Base-by-base conservation (phyloP, 2,888 invertebrate species). In the Perdita meconis region DNA sequence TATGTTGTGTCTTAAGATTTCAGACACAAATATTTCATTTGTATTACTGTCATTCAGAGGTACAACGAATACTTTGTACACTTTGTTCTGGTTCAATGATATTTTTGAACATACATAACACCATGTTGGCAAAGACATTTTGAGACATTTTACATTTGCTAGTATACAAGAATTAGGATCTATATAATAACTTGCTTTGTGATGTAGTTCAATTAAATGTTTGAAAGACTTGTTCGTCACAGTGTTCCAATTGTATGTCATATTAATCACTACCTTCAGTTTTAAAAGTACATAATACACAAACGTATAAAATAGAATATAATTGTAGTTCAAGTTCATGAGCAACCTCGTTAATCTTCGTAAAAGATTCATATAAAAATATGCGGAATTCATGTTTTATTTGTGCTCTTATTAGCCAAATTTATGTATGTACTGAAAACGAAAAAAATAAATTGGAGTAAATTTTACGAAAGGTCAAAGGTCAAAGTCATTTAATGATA, bases 1-100 rank as follows among this genome's bases (percentile, higher is more conserved):
- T 55, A 91, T 38, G 76, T 92, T 92, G 53, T 84, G 82, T 53
- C 77, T 80, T 82, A 83, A 86, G 13, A 84, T 89, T 81, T 90
- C 88, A 0, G 90, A 90, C n/a, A 90, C 51, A 68, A 86, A 80
- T 42, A 92, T 70, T 51, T 67, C 55, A 60, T 86, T 72, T 40
- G 78, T 53, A 59, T 67, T 13, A 13, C 72, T 55, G 61, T 85
- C 50, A 6, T 82, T 42, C 12, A 72, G 60, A 19, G 86, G 86
- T 42, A 89, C 26, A 30, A 88, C 59, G 34, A 81, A 77, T 61
- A 90, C 61, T 86, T 89, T 91, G 65, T 90, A 92, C 67, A 86
- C 90, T 72, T 70, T n/a, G n/a, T n/a, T n/a, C n/a, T n/a, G n/a
- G n/a, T n/a, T 88, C 10, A 40, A 53, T 2, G 87, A 85, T 24